Evolutionary conservation across 2,888 invertebrate species (phyloP).

Genomic region (Chromoteleia sp.): DNA sequence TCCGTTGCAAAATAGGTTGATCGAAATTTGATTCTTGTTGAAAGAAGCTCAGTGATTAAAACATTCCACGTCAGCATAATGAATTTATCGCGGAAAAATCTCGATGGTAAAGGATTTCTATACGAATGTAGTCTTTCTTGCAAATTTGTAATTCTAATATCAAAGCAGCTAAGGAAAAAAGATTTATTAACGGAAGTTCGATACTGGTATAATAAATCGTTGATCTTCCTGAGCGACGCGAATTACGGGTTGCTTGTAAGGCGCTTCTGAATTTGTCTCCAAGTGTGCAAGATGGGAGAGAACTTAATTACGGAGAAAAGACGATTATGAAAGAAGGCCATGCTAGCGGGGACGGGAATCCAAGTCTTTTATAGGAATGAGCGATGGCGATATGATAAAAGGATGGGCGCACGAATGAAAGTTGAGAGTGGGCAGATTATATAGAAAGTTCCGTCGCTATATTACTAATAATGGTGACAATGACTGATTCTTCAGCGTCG

Average conservation of each 20-base stretch:
- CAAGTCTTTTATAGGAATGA: conserved; percentile 65
- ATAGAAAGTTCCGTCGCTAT: conserved; percentile 65
- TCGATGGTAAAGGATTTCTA: conserved; percentile 1
- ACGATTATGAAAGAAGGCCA: conserved; percentile 69
- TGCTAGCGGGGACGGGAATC: conserved; percentile 9
- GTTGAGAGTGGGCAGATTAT: conserved; percentile 62
- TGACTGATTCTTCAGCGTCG: conserved; percentile 53
- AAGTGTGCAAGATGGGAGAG: conserved; percentile 60
- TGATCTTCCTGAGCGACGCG: conserved; percentile 64
- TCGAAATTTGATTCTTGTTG: too few species aligned
- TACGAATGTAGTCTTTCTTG: conserved; percentile 2
- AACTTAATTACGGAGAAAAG: conserved; percentile 72
- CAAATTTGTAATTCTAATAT: conserved; percentile 50
- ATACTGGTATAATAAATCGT: conserved; percentile 63
- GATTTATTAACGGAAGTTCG: conserved; percentile 66
- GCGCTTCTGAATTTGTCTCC: conserved; percentile 64
- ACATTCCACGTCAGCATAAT: conserved; percentile 4
- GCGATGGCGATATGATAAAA: conserved; percentile 65
- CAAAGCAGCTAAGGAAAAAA: conserved; percentile 18
- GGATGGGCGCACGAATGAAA: conserved; percentile 59
- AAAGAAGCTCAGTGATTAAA: background rate
- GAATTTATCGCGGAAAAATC: conserved; percentile 7
- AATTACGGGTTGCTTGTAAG: conserved; percentile 64
- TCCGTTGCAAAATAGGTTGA: background rate
- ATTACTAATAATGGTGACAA: conserved; percentile 67